Percentiles rank a stretch among this genome's conserved stretches.
Conservation (phyloP, 2,113 vertebrate genomes). For the Passer domesticus region DNA sequence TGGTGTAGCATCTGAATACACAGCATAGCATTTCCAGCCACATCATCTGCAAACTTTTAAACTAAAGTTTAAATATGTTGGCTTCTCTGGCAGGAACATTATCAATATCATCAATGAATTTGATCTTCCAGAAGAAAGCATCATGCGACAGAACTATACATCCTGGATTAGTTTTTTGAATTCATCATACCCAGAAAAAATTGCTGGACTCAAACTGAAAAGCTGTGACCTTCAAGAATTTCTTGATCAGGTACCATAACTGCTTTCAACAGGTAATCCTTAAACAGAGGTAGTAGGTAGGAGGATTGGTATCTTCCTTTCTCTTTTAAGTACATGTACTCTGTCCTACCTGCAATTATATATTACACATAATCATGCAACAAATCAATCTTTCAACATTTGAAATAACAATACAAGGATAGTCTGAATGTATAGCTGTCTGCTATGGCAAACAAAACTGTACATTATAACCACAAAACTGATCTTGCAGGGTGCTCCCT, state of each 20-base stretch:
- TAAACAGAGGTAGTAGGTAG: background rate
- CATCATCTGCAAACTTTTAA: background rate
- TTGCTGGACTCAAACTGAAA: slow-evolving; percentile 71
- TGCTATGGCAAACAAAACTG: background rate
- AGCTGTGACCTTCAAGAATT: slow-evolving; percentile 81
- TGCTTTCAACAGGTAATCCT: background rate
- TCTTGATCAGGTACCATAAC: slow-evolving; percentile 82
- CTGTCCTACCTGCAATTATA: background rate
- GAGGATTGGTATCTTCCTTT: background rate
- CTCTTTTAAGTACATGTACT: background rate
- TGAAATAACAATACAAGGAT: background rate
- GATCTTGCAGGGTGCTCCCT: background rate
- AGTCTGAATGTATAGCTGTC: background rate
- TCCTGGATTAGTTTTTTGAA: slow-evolving; percentile 72
- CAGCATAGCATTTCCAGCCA: background rate
- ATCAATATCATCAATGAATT: slow-evolving; percentile 81
- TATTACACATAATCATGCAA: background rate
- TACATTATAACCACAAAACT: background rate
- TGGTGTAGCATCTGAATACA: background rate
- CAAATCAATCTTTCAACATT: background rate
- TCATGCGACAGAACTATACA: slow-evolving; percentile 77
- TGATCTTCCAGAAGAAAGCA: slow-evolving; percentile 79
- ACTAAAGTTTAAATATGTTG: background rate
- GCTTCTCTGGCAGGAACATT: slow-evolving; percentile 82
- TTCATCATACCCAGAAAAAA: slow-evolving; percentile 23